These are phyloP conservation scores for Ypsolopha sequella DNA, from an alignment of 2,888 invertebrate species.

Conservation along the genomic window DNA sequence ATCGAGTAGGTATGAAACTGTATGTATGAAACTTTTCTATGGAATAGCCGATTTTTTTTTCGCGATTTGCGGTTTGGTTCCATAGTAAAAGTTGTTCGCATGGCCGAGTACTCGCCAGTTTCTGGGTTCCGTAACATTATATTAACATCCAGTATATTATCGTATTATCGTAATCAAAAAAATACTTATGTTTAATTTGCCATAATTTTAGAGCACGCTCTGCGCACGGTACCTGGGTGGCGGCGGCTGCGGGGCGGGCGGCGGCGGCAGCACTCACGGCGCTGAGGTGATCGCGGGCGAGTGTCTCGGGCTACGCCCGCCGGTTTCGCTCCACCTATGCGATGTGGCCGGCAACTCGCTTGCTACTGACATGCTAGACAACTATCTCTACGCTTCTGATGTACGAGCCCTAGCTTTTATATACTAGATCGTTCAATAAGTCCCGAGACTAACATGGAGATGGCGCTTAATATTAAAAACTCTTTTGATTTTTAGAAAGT, in stretches of 20 bases:
- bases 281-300: conserved; percentile 61
- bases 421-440: too few relatives aligned
- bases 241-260: conserved; percentile 14
- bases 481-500: too few relatives aligned
- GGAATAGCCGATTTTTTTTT: too few relatives aligned
- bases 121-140: background rate
- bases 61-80: background rate
- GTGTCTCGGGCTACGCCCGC: conserved; percentile 45
- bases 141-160: too few relatives aligned
- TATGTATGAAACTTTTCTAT: too few relatives aligned
- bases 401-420: conserved; percentile 57
- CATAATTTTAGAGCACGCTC: conserved; percentile 36
- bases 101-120: background rate
- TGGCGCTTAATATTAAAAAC: too few relatives aligned
- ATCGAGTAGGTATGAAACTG: too few relatives aligned
- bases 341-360: conserved; percentile 87
- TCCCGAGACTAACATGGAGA: too few relatives aligned
- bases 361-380: conserved; percentile 82
- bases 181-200: background rate
- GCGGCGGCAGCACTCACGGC: conserved; percentile 43
- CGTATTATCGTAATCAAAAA: too few relatives aligned
- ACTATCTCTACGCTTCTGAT: conserved; percentile 78
- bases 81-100: background rate
- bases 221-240: conserved; percentile 53
- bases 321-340: conserved; percentile 81